Base-by-base conservation (phyloP, 2,113 vertebrate species). In the Erythrocercus mccallii region DNA sequence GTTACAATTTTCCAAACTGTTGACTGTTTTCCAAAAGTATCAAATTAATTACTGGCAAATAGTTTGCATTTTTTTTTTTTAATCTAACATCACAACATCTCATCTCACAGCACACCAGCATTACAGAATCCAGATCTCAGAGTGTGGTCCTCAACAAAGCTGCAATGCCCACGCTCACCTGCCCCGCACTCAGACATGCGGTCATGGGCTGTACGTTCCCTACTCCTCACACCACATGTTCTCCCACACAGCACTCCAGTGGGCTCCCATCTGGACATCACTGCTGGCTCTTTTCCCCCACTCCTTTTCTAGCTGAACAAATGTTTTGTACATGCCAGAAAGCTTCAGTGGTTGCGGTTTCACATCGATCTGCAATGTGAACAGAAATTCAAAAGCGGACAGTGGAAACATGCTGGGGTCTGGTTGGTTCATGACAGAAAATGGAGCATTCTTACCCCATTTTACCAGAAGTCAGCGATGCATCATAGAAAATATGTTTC, bases 161-260 rank as follows among this genome's bases (percentile, higher is more conserved):
- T 8, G 1, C 54, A 47, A 12, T 0, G 0, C 23, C 50, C 45
- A 19, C 48, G 35, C 23, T 20, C 33, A 31, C 6, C 31, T 10
- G 25, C 40, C 15, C 85, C 60, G 50, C 53, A 77, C 11, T 33
- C 62, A 38, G 47, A 40, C 31, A 44, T 9, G 1, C 2, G 40
- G 42, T 1, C 2, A 54, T 3, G 57, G 51, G 9, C 42, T 22
- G 7, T 3, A 21, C 24, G 7, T 30, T 5, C 42, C 35, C 40
- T 21, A 1, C 5, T 37, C n/a, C 61, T 45, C 2, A 51, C 4
- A 30, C 17, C 53, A 71, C 27, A 11, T 45, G 64, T 7, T 65
- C 58, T 40, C 57, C 68, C 57, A 22, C 3, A 1, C 22, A 23
- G 47, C 60, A 31, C 24, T 64, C 35, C 71, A 38, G 0, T 1